Evolutionary conservation across 1,140 invertebrate species (phyloP), one percentile per base, ranked within the genome.

Genomic region (Pogonomyrmex barbatus): DNA sequence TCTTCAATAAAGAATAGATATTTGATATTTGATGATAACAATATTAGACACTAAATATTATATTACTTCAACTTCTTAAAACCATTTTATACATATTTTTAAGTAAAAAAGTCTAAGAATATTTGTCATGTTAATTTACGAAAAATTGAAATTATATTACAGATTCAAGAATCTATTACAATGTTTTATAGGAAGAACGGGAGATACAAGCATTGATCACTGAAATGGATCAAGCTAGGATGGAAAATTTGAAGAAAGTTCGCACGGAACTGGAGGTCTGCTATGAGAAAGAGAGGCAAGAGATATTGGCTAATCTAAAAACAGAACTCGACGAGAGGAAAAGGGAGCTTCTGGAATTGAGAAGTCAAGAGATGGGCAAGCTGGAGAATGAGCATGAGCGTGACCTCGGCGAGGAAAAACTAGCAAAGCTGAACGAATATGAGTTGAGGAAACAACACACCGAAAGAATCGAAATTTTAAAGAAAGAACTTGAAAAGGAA

Each of bases 211-310:
- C 85, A 17, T 77, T 96, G n/a, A 92, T 95, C 4, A 86, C 91
- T 4, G 92, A 95, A 79, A 93, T 96, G 92, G 92, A 95, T 33
- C 91, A 91, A 12, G 52, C 82, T 2, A 90, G 89, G 56, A 12
- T 75, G 10, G 94, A 94, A 68, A 95, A 92, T n/a, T 65, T 94
- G 17, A 94, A 76, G 70, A 94, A 93, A 88, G 91, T 95, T 0
- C 91, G 83, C 42, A 89, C 42, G 2, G 94, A 95, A 86, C 62
- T 95, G 10, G 94, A 95, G 47, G 73, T 89, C 0, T 93, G 93
- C 12, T 95, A 95, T 45, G 93, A 96, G 50, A 93, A 91, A 42
- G 95, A 95, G 71, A 93, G 92, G 52, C 93, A 95, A 54, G 94
- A 95, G 62, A 93, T 96, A 50, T 60, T 95, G 3, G 62, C 86